These are phyloP conservation scores for Norana najaformis DNA, from an alignment of 2,888 invertebrate species.

Conservation along the genomic window DNA sequence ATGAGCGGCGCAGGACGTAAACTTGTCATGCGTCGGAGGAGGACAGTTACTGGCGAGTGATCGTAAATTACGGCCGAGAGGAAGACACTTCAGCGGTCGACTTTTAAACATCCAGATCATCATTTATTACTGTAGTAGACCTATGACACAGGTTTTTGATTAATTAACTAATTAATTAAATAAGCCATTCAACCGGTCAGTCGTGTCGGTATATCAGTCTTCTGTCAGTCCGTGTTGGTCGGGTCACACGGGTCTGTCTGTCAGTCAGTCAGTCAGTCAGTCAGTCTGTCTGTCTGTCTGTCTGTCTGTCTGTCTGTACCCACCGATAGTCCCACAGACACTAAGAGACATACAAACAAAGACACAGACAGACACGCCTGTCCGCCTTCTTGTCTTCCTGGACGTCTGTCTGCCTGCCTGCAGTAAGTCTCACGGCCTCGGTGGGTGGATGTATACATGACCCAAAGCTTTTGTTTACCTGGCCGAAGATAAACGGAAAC, in stretches of 20 bases:
- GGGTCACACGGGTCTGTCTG: neutral
- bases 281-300: too few relatives aligned
- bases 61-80: neutral
- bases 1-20: neutral
- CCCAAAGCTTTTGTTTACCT: constrained; percentile 13
- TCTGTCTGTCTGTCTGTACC: too few relatives aligned
- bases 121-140: neutral
- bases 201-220: neutral
- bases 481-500: constrained; percentile 1
- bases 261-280: neutral
- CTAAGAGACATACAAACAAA: too few relatives aligned
- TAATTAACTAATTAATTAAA: constrained; percentile 1
- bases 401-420: neutral
- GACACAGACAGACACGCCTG: too few relatives aligned
- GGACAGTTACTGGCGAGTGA: neutral
- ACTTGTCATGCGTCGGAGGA: neutral
- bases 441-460: constrained; percentile 13
- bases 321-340: too few relatives aligned
- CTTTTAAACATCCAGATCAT: neutral
- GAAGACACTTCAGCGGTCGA: neutral
- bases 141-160: neutral
- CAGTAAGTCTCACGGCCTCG: constrained; percentile 7
- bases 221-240: neutral
- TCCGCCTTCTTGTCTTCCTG: neutral
- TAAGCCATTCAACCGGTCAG: neutral